A percentile compares a stretch with the other conserved stretches of the same genome.
phyloP scores from a whole-genome alignment of 2,888 invertebrate species.

The Drepana falcataria region DNA sequence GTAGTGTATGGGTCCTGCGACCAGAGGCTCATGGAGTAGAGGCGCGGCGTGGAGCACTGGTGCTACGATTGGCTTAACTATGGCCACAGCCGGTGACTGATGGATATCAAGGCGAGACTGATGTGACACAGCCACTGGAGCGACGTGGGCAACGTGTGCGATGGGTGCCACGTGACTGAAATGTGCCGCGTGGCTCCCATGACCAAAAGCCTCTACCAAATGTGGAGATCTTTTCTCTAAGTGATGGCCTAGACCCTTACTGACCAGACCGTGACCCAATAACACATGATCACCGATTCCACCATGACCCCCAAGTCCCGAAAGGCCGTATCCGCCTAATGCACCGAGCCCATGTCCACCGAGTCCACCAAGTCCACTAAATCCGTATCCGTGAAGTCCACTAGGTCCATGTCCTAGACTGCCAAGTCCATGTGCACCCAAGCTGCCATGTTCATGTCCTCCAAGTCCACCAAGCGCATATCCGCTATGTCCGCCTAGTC shows the following conservation, averaged over 20 bases:
- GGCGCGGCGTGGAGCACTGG: slow-evolving; percentile 41
- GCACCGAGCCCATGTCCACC: neutral
- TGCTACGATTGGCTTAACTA: slow-evolving; percentile 40
- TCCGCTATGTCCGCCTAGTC: slow-evolving; percentile 18
- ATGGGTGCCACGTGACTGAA: slow-evolving; percentile 17
- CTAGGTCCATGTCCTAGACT: too few species aligned
- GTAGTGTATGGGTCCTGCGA: slow-evolving; percentile 26
- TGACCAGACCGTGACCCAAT: slow-evolving; percentile 1
- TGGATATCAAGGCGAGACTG: slow-evolving; percentile 75
- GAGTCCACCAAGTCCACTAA: neutral
- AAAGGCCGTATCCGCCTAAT: neutral
- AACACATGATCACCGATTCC: slow-evolving; percentile 20
- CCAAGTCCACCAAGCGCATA: slow-evolving; percentile 16
- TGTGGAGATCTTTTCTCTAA: slow-evolving; percentile 58
- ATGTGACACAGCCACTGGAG: slow-evolving; percentile 72
- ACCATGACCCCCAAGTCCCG: neutral
- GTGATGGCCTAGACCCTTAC: slow-evolving; percentile 35
- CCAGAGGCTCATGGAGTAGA: slow-evolving; percentile 28
- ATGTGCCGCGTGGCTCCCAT: slow-evolving; percentile 20
- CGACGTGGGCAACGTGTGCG: slow-evolving; percentile 25
- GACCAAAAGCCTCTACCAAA: slow-evolving; percentile 32
- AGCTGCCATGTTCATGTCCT: slow-evolving; percentile 5
- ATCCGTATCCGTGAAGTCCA: neutral
- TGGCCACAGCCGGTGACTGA: slow-evolving; percentile 40
- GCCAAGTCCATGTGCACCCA: neutral